These are phyloP conservation scores for Neuroscelio doddi DNA, from an alignment of 2,888 invertebrate genomes.

Conservation along the genomic window DNA sequence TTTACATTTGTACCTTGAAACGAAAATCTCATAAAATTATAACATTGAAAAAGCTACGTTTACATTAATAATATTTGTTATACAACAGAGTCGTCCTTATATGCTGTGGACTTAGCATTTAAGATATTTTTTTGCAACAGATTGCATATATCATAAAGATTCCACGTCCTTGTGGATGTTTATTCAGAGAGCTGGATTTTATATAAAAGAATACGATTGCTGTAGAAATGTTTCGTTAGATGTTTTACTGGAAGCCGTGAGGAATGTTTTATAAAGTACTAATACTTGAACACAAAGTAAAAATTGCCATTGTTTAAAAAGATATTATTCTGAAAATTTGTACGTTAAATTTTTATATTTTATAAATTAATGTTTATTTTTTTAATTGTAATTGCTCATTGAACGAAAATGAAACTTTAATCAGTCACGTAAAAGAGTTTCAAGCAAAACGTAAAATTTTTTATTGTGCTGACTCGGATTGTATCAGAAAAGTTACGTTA, in stretches of 20 bases:
- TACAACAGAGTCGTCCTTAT: constrained; percentile 6
- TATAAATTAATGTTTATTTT: constrained; percentile 20
- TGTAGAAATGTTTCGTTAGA: neutral
- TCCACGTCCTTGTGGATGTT: constrained; percentile 11
- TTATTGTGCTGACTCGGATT: neutral
- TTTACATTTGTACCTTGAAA: neutral
- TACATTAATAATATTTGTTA: constrained; percentile 7
- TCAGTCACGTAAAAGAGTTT: constrained; percentile 4
- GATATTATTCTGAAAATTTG: no score
- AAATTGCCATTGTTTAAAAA: no score
- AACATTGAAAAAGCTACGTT: constrained; percentile 8
- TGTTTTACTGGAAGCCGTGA: neutral
- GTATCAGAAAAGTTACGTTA: neutral
- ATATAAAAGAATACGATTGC: neutral
- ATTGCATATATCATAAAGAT: constrained; percentile 17
- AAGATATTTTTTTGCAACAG: constrained; percentile 20
- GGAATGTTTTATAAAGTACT: neutral
- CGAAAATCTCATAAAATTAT: neutral
- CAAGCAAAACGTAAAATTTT: constrained; percentile 7
- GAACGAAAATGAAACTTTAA: neutral
- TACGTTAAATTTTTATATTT: no score
- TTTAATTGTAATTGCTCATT: neutral
- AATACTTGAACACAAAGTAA: no score
- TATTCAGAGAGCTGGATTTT: constrained; percentile 6
- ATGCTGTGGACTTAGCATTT: constrained; percentile 16